Evolutionary conservation across 2,797 vertebrate genomes (phyloP).

Genomic region (Anisognathus igniventris): DNA sequence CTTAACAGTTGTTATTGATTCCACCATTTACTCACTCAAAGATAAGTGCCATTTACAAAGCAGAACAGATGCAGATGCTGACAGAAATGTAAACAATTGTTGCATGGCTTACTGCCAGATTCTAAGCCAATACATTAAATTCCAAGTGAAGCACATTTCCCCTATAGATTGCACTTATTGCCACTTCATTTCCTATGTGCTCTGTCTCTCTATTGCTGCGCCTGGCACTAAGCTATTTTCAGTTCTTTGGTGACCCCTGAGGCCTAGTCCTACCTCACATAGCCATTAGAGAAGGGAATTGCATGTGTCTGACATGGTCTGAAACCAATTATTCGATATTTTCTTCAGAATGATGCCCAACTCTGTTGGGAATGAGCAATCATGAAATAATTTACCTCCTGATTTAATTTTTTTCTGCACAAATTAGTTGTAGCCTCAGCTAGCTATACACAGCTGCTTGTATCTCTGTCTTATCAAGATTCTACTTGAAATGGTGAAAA

Average conservation of each 20-base stretch:
- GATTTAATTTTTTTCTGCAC: constrained; percentile 97
- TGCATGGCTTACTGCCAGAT: constrained; percentile 94
- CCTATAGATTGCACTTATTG: constrained; percentile 96
- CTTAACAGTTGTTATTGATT: constrained; percentile 98
- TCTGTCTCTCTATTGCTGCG: constrained; percentile 73
- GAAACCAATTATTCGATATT: constrained; percentile 99
- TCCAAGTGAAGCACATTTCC: constrained; percentile 95
- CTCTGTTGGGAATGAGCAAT: constrained; percentile 97
- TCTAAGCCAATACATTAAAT: constrained; percentile 95
- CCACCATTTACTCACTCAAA: constrained; percentile 90
- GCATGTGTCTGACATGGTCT: constrained; percentile 97
- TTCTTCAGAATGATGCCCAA: constrained; percentile 97
- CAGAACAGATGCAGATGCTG: constrained; percentile 98
- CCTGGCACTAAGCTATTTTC: constrained; percentile 82
- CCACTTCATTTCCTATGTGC: constrained; percentile 95
- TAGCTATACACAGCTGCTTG: constrained; percentile 71
- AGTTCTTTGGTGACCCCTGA: constrained; percentile 90
- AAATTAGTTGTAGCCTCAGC: constrained; percentile 80
- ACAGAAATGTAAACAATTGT: constrained; percentile 99
- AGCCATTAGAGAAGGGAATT: constrained; percentile 96
- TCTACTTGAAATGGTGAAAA: constrained; percentile 74
- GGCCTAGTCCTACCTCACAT: constrained; percentile 87
- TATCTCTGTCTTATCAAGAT: constrained; percentile 76
- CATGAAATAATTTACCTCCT: constrained; percentile 98
- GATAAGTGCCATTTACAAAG: constrained; percentile 98